Conservation (phyloP, 2,888 invertebrate genomes). For the Philhelius pedissequus region DNA sequence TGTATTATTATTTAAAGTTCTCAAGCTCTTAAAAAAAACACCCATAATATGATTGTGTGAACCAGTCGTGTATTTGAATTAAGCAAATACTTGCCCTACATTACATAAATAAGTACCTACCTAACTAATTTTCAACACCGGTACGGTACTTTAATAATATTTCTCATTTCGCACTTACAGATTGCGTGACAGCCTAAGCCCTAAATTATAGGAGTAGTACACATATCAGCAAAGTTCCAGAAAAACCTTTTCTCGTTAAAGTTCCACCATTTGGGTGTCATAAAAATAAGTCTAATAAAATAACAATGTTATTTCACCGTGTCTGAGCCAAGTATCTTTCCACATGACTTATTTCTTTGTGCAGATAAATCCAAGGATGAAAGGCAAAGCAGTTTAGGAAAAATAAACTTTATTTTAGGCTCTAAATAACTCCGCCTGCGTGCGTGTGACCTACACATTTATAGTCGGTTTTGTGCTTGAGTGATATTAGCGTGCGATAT, state of each 20-base stretch:
- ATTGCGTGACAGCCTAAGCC: neutral
- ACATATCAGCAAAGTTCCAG: neutral
- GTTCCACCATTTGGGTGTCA: neutral
- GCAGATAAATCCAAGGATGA: neutral
- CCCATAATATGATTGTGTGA: too few relatives aligned
- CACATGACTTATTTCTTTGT: neutral
- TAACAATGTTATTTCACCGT: neutral
- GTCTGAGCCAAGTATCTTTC: neutral
- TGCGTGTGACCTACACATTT: slow-evolving; percentile 5
- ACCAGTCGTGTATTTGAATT: too few relatives aligned
- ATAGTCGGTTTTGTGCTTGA: neutral
- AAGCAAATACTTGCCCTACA: too few relatives aligned
- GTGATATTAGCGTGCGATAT: slow-evolving; percentile 10
- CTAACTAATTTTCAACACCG: too few relatives aligned
- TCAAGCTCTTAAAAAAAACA: too few relatives aligned
- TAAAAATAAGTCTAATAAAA: neutral
- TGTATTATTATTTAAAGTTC: too few relatives aligned
- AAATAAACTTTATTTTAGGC: slow-evolving; percentile 33
- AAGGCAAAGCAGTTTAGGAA: neutral
- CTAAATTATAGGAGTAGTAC: neutral
- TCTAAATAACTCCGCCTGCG: neutral
- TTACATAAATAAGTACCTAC: too few relatives aligned
- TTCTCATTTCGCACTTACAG: neutral
- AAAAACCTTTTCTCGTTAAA: neutral
- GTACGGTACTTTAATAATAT: neutral